Evolutionary conservation across 2,888 invertebrate species (phyloP), one percentile per base, ranked within the genome.

Genomic region (Quadroppia sp.): DNA sequence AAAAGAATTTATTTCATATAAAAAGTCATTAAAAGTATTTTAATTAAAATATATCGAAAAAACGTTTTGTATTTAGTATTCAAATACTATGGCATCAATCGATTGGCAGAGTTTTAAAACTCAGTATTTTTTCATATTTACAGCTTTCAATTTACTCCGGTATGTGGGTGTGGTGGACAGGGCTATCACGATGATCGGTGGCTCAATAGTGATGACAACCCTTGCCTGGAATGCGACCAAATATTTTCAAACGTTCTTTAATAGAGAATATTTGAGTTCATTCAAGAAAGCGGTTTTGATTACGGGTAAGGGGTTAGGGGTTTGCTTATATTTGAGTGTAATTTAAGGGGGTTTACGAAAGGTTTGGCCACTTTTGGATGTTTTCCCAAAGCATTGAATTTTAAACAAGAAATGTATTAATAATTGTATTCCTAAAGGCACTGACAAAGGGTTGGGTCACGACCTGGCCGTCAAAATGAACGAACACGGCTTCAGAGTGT

Each of bases 401-500:
- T n/a, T n/a, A n/a, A n/a, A n/a, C n/a, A n/a, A n/a, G n/a, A n/a
- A n/a, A n/a, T n/a, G n/a, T n/a, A n/a, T n/a, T n/a, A n/a, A n/a
- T n/a, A n/a, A n/a, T n/a, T n/a, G n/a, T n/a, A n/a, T n/a, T n/a
- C n/a, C n/a, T n/a, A n/a, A n/a, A 56, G 56, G 73, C 4, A 36
- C 64, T 28, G 74, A 74, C 40, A 56, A 53, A 36, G 74, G 74
- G 4, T 69, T 74, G 6, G 71, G 48, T 17, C 40, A 74, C 36
- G 56, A 28, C n/a, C 2, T 40, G 0, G 74, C 74, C 9, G 20
- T 70, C 11, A 28, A 56, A 40, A n/a, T 69, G 11, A 74, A 70
- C 20, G 70, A 70, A 28, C 45, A 59, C 20, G 74, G 74, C 30
- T 74, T 70, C 42, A 53, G 53, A 53, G 74, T 74, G 11, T 74